Percentiles rank a stretch among this genome's conserved stretches.
Conservation (phyloP, 2,797 vertebrate genomes). For the Cossypha niveicapilla region DNA sequence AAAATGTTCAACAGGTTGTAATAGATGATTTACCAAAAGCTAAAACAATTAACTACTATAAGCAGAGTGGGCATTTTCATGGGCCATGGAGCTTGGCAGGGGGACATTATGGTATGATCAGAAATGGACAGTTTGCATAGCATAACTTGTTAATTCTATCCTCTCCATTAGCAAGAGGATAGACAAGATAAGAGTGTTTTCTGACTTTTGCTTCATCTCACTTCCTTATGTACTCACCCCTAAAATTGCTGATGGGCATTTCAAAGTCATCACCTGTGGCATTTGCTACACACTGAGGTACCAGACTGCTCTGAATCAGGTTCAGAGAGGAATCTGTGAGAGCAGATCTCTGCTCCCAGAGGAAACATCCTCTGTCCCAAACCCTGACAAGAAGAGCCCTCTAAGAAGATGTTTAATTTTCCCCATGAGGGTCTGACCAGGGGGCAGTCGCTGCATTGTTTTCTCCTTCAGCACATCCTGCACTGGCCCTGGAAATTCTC, state of each 20-base stretch:
- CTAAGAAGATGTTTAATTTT: neutral
- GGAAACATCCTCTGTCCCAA: neutral
- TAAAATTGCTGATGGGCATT: neutral
- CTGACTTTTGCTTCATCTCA: neutral
- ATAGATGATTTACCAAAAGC: conserved; percentile 32
- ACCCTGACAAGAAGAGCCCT: neutral
- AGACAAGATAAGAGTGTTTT: neutral
- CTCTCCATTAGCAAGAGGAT: neutral
- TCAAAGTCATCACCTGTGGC: neutral
- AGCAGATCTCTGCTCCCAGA: neutral
- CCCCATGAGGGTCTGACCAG: neutral
- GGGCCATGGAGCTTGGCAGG: neutral
- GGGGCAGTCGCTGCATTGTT: neutral
- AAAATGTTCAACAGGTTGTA: conserved; percentile 18
- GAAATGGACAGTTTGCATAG: neutral
- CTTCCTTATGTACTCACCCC: rapidly evolving
- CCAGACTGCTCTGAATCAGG: neutral
- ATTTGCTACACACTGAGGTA: neutral
- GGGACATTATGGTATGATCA: neutral
- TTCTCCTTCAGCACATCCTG: neutral
- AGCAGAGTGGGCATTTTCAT: conserved; percentile 19
- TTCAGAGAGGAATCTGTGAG: neutral
- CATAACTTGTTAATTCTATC: neutral
- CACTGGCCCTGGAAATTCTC: neutral
- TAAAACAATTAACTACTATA: neutral